A percentile compares a stretch with the other conserved stretches of the same genome.
These are phyloP conservation scores for Spheniscus mendiculus DNA, from an alignment of 2,113 vertebrate genomes.

Conservation along the genomic window DNA sequence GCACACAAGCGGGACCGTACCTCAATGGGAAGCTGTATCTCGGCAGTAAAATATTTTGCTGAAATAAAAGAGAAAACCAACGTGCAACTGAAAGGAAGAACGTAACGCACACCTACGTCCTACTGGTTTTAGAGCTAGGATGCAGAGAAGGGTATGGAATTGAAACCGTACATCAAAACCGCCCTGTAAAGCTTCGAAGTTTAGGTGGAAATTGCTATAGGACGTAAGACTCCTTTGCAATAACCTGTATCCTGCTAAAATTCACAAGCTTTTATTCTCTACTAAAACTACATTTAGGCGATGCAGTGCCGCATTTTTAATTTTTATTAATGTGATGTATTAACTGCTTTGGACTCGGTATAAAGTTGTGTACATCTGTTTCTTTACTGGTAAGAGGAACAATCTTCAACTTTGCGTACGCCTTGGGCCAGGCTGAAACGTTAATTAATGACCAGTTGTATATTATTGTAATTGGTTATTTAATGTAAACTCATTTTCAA, in stretches of 20 bases:
- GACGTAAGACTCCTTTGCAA: not conserved
- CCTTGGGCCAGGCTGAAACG: slow-evolving; percentile 47
- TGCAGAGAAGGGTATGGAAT: not conserved
- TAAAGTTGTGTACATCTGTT: not conserved
- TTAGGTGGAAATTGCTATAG: not conserved
- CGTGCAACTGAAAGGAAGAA: not conserved
- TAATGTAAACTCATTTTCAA: slow-evolving; percentile 53
- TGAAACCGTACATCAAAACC: not conserved
- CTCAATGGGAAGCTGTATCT: not conserved
- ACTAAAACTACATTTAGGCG: not conserved
- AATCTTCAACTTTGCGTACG: slow-evolving; percentile 41
- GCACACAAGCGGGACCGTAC: not conserved
- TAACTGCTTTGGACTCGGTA: not conserved
- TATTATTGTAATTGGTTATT: slow-evolving; percentile 64
- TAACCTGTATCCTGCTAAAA: not conserved
- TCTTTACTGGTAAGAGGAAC: slow-evolving; percentile 14
- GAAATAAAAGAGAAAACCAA: not conserved
- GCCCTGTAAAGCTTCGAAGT: not conserved
- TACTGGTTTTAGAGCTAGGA: not conserved
- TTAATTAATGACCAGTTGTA: slow-evolving; percentile 60
- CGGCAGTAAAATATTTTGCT: not conserved
- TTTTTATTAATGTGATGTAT: not conserved
- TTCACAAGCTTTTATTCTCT: not conserved
- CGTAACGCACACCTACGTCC: not conserved
- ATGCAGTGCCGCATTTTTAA: not conserved